Base-by-base conservation (phyloP, 2,113 vertebrate genomes). In the Jacana jacana region DNA sequence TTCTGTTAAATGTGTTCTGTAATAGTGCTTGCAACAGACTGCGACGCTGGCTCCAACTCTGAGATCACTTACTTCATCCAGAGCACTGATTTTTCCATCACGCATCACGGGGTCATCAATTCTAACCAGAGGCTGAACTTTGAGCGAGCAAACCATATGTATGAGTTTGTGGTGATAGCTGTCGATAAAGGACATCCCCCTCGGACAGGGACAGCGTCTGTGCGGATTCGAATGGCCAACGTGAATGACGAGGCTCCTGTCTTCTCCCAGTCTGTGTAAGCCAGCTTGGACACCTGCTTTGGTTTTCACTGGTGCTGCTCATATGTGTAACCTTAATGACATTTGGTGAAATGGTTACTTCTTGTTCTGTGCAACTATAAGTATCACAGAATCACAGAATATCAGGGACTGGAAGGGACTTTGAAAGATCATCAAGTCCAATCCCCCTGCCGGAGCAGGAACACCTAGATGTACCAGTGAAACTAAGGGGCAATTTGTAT, bases 111-210 rank as follows among this genome's bases (percentile, higher is more conserved):
- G 9, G 97, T 98, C 95, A 90, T 99, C 96, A 98, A 96, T 97
- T 98, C 99, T 52, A 98, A 97, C 82, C 98, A 97, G 82, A 97
- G 95, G 61, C 98, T 99, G 84, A 98, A 99, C 97, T 99, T 98
- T 68, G 99, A 99, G 96, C 97, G 98, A 65, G 96, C 98, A 55
- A 99, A 98, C 97, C 99, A 99, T 86, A 97, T 98, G 97, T 99
- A 99, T 17, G 99, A 99, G 97, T 99, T 99, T 51, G 98, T 98
- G 86, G 98, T 99, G 93, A 98, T 99, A 11, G 99, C 98, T 3
- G 98, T 99, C 66, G 99, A 99, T 55, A 98, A 96, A 51, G 99
- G 99, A 40, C 97, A 95, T 0, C 98, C 98, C 7, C 97, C 99
- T 30, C 98, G 97, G 28, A 99, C 99, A 0, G 99, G 99, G 61